Evolutionary conservation across 1,140 invertebrate genomes (phyloP).

Genomic region (Aphis craccivora): DNA sequence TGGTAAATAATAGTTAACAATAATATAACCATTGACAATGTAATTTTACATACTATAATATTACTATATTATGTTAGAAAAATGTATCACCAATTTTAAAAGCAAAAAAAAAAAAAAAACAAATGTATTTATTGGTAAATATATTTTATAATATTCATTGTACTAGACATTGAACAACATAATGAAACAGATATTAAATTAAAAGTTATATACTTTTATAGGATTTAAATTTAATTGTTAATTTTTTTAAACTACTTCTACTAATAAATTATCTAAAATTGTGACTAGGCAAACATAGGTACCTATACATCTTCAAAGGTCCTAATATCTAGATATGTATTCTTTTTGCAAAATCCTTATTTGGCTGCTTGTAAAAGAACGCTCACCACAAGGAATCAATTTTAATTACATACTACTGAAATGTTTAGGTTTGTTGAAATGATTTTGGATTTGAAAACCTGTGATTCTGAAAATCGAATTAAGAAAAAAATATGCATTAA

Average conservation of each 20-base stretch:
- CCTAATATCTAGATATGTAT: conserved; percentile 55
- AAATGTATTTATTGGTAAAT: conserved; percentile 6
- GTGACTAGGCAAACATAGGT: conserved; percentile 46
- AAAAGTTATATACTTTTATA: not conserved
- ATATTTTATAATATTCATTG: conserved; percentile 16
- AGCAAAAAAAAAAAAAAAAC: conserved; percentile 28
- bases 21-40: conserved; percentile 43
- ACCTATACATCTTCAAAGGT: conserved; percentile 32
- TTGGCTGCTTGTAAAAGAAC: conserved; percentile 37
- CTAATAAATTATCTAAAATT: conserved; percentile 47
- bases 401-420: conserved; percentile 35
- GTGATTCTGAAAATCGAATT: conserved; percentile 37
- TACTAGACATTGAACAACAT: conserved; percentile 43
- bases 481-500: conserved; percentile 21
- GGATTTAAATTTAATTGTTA: conserved; percentile 9
- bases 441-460: conserved; percentile 40
- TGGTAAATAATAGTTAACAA: conserved; percentile 51
- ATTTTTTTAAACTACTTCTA: conserved; percentile 27
- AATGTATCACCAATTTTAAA: conserved; percentile 32
- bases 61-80: conserved; percentile 38
- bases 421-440: conserved; percentile 47
- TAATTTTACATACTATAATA: conserved; percentile 33
- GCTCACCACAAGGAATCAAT: conserved; percentile 37
- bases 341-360: conserved; percentile 35
- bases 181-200: conserved; percentile 37